These are phyloP conservation scores for Chironomus riparius DNA, from an alignment of 2,888 invertebrate genomes.

Conservation along the genomic window DNA sequence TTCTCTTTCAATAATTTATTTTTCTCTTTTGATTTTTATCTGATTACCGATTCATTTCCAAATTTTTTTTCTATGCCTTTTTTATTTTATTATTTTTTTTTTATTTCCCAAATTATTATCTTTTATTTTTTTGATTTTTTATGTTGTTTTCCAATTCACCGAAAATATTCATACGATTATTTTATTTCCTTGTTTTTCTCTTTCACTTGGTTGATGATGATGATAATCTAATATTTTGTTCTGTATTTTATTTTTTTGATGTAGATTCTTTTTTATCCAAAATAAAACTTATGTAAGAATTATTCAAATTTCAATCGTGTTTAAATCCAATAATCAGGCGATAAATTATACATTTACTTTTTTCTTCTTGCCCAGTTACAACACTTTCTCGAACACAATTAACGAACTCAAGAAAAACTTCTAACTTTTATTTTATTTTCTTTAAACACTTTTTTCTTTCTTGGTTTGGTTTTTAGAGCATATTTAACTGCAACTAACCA, in stretches of 20 bases:
- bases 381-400: neutral
- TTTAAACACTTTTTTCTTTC: neutral
- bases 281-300: neutral
- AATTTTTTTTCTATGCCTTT: neutral
- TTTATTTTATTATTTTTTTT: no score
- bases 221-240: neutral
- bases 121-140: neutral
- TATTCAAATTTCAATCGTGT: neutral
- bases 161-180: neutral
- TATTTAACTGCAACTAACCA: neutral
- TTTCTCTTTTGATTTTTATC: no score
- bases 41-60: neutral
- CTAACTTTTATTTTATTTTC: slow-evolving; percentile 3
- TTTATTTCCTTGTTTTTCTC: neutral
- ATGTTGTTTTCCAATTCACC: neutral
- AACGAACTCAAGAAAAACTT: neutral
- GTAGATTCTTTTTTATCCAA: neutral
- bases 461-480: neutral
- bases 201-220: neutral
- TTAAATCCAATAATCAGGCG: neutral
- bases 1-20: neutral
- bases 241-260: neutral
- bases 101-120: neutral
- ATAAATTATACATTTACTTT: neutral
- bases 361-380: neutral